A percentile compares a stretch with the other conserved stretches of the same genome.
Evolutionary conservation across 2,113 vertebrate genomes (phyloP).

Genomic region (Gadus chalcogrammus): DNA sequence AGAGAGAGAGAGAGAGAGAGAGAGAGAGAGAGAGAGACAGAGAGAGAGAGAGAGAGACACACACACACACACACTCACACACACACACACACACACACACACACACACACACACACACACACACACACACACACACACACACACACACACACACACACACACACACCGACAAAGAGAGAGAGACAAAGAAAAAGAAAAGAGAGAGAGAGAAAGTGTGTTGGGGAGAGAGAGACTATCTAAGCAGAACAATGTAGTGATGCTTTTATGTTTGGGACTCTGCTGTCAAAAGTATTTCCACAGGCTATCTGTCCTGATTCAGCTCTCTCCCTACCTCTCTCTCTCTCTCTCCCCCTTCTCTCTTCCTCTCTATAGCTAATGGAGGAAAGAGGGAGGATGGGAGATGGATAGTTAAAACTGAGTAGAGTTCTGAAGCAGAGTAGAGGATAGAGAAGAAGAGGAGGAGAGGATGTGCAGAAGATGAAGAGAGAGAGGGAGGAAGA

Average conservation of each 20-base stretch:
- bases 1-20: conserved; percentile 15
- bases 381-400: background rate
- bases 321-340: conserved; percentile 7
- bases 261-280: conserved; percentile 32
- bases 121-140: background rate
- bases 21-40: background rate
- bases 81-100: too few relatives aligned
- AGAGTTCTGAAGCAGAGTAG: too few relatives aligned
- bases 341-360: background rate
- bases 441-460: background rate
- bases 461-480: background rate
- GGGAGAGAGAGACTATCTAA: conserved; percentile 8
- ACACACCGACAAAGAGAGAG: background rate
- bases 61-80: too few relatives aligned
- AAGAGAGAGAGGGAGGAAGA: background rate
- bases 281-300: conserved; percentile 28
- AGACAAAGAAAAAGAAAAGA: background rate
- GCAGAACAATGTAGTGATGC: conserved; percentile 21
- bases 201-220: background rate
- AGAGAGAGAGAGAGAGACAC: conserved; percentile 16
- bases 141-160: background rate
- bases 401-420: background rate
- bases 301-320: conserved; percentile 31
- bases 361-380: background rate
- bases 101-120: too few relatives aligned